Evolutionary conservation across 2,888 invertebrate genomes (phyloP).

Genomic region (Diplazon laetatorius): DNA sequence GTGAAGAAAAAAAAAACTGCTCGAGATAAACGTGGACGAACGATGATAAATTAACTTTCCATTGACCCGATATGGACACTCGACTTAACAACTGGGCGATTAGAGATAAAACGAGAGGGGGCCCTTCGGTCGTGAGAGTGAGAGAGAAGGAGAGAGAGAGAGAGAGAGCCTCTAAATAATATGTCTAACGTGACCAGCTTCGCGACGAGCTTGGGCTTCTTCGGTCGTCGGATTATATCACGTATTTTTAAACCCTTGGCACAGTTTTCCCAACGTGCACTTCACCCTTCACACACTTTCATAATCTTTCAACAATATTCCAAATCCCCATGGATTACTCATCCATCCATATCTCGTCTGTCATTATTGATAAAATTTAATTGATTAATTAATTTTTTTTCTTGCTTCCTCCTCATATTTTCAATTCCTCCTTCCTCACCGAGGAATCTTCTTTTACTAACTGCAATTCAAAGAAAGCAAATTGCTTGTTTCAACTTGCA

Average conservation of each 20-base stretch:
- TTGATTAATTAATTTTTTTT: too few species aligned
- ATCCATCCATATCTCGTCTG: too few species aligned
- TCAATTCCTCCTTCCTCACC: too few species aligned
- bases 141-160: too few species aligned
- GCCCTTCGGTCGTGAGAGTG: constrained; percentile 17
- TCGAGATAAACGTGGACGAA: constrained; percentile 62
- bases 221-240: constrained; percentile 29
- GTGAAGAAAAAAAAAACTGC: too few species aligned
- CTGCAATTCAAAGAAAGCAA: too few species aligned
- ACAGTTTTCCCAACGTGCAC: constrained; percentile 34
- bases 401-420: too few species aligned
- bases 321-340: too few species aligned
- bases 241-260: constrained; percentile 53
- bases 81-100: constrained; percentile 77
- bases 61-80: constrained; percentile 76
- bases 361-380: too few species aligned
- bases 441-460: too few species aligned
- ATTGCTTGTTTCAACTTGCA: too few species aligned
- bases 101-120: constrained; percentile 57
- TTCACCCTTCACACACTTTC: constrained; percentile 40
- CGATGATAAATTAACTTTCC: constrained; percentile 74
- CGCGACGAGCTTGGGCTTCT: constrained; percentile 31
- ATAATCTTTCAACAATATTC: not conserved
- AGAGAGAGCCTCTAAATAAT: constrained; percentile 27
- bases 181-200: constrained; percentile 29